Base-by-base conservation (phyloP, 2,888 invertebrate species). In the Lasius fuliginosus region DNA sequence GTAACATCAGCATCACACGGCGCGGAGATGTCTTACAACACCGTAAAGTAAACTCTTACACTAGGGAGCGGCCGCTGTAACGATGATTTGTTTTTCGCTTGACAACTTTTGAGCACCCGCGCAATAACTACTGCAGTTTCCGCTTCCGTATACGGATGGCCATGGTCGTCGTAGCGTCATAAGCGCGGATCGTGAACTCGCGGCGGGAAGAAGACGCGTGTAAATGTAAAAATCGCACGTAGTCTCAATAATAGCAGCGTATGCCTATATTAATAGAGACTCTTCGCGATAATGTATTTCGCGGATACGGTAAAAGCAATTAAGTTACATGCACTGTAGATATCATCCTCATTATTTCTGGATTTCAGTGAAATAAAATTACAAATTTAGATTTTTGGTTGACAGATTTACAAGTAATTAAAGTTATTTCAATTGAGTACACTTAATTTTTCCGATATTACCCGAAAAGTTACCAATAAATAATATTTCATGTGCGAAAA, bases 1-100 rank as follows among this genome's bases (percentile, higher is more conserved):
- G 87, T 92, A 91, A 92, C 89, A 82, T 86, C 83, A 83, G 86
- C 85, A 88, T 91, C 90, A 89, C 90, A 89, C 84, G 84, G 49
- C 67, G 86, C 68, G 81, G 87, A 53, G 53, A 89, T 88, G 87
- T 88, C 89, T 85, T 87, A 88, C 86, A 89, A 84, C 86, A 87
- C 89, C 90, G 89, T 92, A 92, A 92, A 77, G 40, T 49, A 64
- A 77, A 92, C 86, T 82, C 85, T 84, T 87, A 82, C 69, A 84
- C 68, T 68, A 40, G 56, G 67, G 33, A 49, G 62, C 53, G 68
- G 67, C 36, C 49, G 79, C 69, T 30, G 40, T 79, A 71, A 71
- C 60, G 82, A 73, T 73, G 82, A 86, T 87, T 87, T 86, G 84
- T 86, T 87, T 82, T 74, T 49, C 62, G 82, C 76, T 77, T 56